Conservation (phyloP, 2,113 vertebrate genomes). For the Barbus barbus region DNA sequence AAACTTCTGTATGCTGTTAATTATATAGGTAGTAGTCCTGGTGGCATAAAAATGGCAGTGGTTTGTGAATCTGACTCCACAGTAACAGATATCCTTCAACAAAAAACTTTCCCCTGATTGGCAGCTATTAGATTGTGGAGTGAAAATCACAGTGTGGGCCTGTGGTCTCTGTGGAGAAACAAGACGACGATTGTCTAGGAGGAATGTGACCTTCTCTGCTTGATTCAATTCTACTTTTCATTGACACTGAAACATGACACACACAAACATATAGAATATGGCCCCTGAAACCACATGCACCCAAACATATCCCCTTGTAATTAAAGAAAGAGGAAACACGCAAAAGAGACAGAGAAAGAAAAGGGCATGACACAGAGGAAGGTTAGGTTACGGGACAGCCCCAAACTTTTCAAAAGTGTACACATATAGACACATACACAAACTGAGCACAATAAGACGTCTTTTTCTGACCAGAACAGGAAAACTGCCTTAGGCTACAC, state of each 20-base stretch:
- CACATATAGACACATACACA: neutral
- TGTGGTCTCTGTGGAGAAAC: constrained; percentile 37
- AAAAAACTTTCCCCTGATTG: constrained; percentile 26
- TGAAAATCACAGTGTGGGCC: constrained; percentile 33
- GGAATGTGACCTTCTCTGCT: constrained; percentile 43
- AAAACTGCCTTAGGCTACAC: constrained; percentile 3
- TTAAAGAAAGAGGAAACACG: neutral
- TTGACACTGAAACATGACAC: neutral
- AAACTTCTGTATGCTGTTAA: neutral
- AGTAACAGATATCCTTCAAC: constrained; percentile 12
- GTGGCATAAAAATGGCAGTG: neutral
- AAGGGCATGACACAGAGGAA: neutral
- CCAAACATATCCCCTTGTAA: neutral
- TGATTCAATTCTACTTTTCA: constrained; percentile 19
- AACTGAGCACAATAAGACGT: neutral
- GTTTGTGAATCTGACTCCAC: neutral
- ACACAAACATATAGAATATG: constrained; percentile 13
- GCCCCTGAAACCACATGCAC: constrained; percentile 37
- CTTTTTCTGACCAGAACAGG: constrained; percentile 2
- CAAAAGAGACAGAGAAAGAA: neutral
- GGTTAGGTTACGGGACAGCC: neutral
- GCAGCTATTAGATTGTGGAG: neutral
- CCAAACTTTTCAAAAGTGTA: neutral
- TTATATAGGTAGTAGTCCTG: neutral
- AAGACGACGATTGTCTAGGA: constrained; percentile 38